Base-by-base conservation (phyloP, 2,888 invertebrate species). In the Epiblema foenella region DNA sequence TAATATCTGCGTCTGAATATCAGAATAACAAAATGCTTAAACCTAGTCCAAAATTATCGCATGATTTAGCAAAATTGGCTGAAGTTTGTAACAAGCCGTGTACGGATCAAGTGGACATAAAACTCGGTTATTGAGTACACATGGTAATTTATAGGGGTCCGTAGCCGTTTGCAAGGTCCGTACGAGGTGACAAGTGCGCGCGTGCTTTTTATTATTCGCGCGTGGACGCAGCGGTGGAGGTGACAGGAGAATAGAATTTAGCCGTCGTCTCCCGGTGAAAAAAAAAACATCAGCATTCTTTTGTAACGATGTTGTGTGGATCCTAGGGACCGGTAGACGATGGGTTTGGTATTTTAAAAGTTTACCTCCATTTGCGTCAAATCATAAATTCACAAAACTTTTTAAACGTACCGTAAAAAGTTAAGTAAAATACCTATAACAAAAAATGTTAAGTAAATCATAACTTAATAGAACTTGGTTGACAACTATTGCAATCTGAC, bases 171-270 rank as follows among this genome's bases (percentile, higher is more conserved):
- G 37, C 54, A 33, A 42, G 63, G 52, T 52, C 42, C 64, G 60
- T 72, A 68, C 67, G 73, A 68, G 68, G 71, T 74, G 73, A 74
- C 73, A 74, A 72, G 68, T 46, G 69, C 73, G 58, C 73, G 74
- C 68, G 73, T 74, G 74, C 59, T 69, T 69, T 74, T 74, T 74
- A 72, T 72, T 58, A 62, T 39, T 15, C 56, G 57, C 66, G 72
- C 69, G 33, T 29, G 59, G 65, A 20, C 29, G 20, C 33, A 0
- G 24, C 29, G 15, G 42, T 52, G 52, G 29, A 62, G 59, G 9
- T 18, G 7, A n/a, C 56, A n/a, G 37, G 12, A 52, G 12, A 12
- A 20, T 11, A 8, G 0, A 33, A 5, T 33, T 8, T 24, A 24
- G n/a, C n/a, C n/a, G n/a, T n/a, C n/a, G n/a, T n/a, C n/a, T n/a